phyloP scores from a whole-genome alignment of 1,140 invertebrate genomes.

The Aricia agestis region DNA sequence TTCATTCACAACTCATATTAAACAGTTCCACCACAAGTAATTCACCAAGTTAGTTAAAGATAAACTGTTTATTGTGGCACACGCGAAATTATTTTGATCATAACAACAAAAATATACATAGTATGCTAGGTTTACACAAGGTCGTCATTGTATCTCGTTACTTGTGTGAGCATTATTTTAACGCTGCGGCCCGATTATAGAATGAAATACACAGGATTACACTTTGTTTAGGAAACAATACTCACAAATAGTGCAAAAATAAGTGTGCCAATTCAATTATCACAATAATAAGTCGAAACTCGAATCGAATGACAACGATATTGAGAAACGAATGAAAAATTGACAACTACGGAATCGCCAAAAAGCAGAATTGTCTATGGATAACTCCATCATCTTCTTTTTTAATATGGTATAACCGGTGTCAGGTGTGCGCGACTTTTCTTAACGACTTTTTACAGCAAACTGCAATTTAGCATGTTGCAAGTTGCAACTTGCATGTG shows the following conservation, averaged over 20 bases:
- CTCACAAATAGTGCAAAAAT: not conserved
- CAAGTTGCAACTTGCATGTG: too few relatives aligned
- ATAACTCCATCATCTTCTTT: too few relatives aligned
- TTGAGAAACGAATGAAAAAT: constrained; percentile 1
- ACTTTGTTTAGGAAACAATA: not conserved
- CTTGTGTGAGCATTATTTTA: not conserved
- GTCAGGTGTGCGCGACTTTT: too few relatives aligned
- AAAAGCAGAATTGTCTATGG: too few relatives aligned
- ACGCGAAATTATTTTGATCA: constrained; percentile 22
- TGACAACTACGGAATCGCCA: not conserved
- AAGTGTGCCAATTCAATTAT: not conserved
- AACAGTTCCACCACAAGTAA: not conserved
- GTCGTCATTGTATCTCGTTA: constrained; percentile 37
- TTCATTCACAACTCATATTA: constrained; percentile 33
- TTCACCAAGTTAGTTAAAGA: constrained; percentile 11
- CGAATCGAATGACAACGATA: constrained; percentile 1
- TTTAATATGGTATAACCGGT: too few relatives aligned
- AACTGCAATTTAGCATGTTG: too few relatives aligned
- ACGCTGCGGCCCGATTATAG: not conserved
- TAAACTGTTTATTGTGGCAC: constrained; percentile 13
- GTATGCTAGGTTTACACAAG: constrained; percentile 44
- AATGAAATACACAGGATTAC: not conserved
- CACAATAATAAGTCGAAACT: not conserved
- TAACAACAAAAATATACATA: constrained; percentile 37
- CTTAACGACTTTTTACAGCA: too few relatives aligned